Percentiles rank a stretch among this genome's conserved stretches.
Evolutionary conservation across 2,888 invertebrate genomes (phyloP).

Genomic region (Xestia c-nigrum): DNA sequence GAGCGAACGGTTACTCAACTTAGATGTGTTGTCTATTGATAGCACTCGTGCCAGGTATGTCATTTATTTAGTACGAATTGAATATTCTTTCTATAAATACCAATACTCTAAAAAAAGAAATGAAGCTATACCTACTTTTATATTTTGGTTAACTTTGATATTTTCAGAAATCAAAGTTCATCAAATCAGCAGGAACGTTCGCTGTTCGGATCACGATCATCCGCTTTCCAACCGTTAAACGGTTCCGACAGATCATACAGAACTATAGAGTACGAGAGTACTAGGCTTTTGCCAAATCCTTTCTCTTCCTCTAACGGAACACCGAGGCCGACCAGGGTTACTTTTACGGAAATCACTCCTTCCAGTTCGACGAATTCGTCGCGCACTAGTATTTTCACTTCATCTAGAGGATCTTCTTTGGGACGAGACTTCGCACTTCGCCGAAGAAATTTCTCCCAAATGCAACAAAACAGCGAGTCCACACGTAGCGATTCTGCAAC

Average conservation of each 20-base stretch:
- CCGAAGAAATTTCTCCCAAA: constrained; percentile 72
- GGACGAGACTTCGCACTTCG: constrained; percentile 72
- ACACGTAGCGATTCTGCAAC: constrained; percentile 50
- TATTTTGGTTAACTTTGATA: constrained; percentile 6
- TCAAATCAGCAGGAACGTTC: constrained; percentile 76
- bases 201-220: constrained; percentile 82
- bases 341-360: constrained; percentile 70
- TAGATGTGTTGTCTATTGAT: constrained; percentile 83
- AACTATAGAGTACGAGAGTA: constrained; percentile 79
- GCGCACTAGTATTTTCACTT: constrained; percentile 84
- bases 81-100: background rate
- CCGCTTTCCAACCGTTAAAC: constrained; percentile 84
- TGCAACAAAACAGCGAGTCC: constrained; percentile 60
- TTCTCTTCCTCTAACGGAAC: constrained; percentile 79
- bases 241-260: constrained; percentile 78
- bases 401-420: constrained; percentile 74
- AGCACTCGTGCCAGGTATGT: constrained; percentile 76
- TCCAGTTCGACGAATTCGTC: constrained; percentile 75
- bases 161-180: constrained; percentile 75
- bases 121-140: background rate
- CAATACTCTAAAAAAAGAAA: background rate
- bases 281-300: constrained; percentile 83
- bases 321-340: constrained; percentile 70
- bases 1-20: constrained; percentile 78
- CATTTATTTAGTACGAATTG: background rate